Conservation (phyloP, 1,140 invertebrate genomes). For the Papilio polytes region DNA sequence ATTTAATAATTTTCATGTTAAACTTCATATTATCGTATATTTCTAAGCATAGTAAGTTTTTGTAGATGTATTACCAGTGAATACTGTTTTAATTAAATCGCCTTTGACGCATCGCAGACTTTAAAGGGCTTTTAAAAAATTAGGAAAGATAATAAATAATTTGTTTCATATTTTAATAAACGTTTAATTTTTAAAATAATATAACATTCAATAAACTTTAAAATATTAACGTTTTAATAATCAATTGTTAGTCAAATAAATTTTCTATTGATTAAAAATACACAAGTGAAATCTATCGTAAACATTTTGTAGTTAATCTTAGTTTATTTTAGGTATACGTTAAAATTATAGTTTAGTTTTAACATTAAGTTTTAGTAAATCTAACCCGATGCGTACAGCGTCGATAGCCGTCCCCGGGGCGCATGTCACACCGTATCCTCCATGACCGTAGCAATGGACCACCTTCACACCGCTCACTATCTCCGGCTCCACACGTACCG, state of each 20-base stretch:
- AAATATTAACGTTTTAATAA: neutral
- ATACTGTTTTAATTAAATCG: neutral
- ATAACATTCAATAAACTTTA: neutral
- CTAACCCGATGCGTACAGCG: constrained; percentile 88
- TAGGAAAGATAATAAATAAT: neutral
- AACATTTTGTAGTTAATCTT: neutral
- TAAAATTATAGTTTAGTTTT: constrained; percentile 68
- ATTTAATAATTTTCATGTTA: neutral
- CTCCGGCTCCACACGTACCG: constrained; percentile 91
- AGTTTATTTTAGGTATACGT: neutral
- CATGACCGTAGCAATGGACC: constrained; percentile 97
- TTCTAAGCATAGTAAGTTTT: too few relatives aligned
- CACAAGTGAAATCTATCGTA: neutral
- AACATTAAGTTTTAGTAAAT: constrained; percentile 80
- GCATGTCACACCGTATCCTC: constrained; percentile 94
- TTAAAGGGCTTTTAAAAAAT: neutral
- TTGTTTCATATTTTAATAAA: neutral
- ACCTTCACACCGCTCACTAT: constrained; percentile 84
- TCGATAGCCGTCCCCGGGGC: constrained; percentile 93
- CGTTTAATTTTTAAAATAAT: neutral
- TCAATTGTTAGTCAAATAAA: neutral
- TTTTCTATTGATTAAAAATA: neutral
- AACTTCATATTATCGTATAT: too few relatives aligned
- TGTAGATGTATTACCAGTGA: neutral
- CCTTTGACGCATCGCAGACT: neutral